A percentile compares a stretch with the other conserved stretches of the same genome.
Conservation (phyloP, 2,888 invertebrate species). For the Diarsia rubi region DNA sequence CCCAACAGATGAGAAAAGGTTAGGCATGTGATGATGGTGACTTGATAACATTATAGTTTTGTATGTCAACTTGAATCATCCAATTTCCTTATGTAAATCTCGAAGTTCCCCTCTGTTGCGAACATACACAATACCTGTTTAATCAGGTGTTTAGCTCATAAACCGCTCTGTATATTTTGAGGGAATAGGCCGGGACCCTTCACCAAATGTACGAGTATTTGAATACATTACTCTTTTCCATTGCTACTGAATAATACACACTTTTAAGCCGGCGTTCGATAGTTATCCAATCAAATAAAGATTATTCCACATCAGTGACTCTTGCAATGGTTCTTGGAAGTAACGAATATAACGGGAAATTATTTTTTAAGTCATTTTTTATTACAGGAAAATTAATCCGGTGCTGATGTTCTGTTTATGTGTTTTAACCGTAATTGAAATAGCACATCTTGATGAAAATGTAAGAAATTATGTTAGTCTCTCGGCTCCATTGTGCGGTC, state of each 20-base stretch:
- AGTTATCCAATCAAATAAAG: slow-evolving; percentile 55
- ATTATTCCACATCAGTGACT: slow-evolving; percentile 48
- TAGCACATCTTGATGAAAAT: background rate
- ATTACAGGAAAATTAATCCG: slow-evolving; percentile 16
- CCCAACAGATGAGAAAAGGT: too few relatives aligned
- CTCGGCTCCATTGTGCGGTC: background rate
- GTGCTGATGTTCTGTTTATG: background rate
- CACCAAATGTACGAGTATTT: slow-evolving; percentile 60
- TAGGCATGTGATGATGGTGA: background rate
- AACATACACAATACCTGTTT: slow-evolving; percentile 60
- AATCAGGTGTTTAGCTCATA: slow-evolving; percentile 58
- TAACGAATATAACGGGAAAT: slow-evolving; percentile 28
- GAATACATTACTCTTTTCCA: slow-evolving; percentile 55
- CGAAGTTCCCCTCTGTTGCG: slow-evolving; percentile 47
- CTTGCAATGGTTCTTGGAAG: slow-evolving; percentile 22
- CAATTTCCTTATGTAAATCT: slow-evolving; percentile 62
- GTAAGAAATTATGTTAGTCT: background rate
- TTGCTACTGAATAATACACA: slow-evolving; percentile 38
- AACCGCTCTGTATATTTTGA: slow-evolving; percentile 56
- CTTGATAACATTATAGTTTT: slow-evolving; percentile 47
- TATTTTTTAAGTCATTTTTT: slow-evolving; percentile 27
- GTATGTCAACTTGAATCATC: slow-evolving; percentile 56
- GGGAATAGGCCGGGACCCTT: slow-evolving; percentile 30
- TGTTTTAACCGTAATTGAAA: background rate
- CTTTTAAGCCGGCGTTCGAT: slow-evolving; percentile 41